Evolutionary conservation across 2,113 vertebrate genomes (phyloP), one percentile per base, ranked within the genome.

Genomic region (Planiliza haematocheilus): DNA sequence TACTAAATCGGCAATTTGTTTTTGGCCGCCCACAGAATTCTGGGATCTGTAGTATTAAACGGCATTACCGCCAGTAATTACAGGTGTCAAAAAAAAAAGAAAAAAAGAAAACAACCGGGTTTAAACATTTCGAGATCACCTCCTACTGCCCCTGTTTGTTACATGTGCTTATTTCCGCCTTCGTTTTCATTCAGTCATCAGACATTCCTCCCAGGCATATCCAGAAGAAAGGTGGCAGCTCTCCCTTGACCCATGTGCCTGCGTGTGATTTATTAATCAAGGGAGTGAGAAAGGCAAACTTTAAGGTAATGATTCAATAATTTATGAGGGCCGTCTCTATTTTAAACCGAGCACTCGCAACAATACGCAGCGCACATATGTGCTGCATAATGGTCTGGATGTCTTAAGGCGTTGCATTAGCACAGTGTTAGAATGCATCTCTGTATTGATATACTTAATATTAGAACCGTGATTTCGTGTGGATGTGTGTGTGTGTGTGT

Each of bases 171-270:
- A 39, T 18, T 57, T 48, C 41, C 24, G 36, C 9, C 10, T 30
- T 12, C 7, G 37, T 49, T 58, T 56, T 41, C 4, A 39, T 48
- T n/a, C 38, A 16, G 11, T 8, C 9, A 16, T 52, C 13, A 34
- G 52, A 57, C 7, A 55, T 39, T 74, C 16, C 18, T 49, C 36
- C 16, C 0, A 16, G 46, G 46, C 43, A 56, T 34, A 67, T 20
- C 34, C 56, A 34, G 30, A 61, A 70, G 24, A 57, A 51, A 48
- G 6, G 3, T 59, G 38, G 62, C 60, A 52, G 34, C 5, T 13
- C 9, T 55, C 14, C 45, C 55, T 41, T 48, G 36, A 63, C 61
- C 50, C 30, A 13, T 41, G 11, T 16, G 8, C 57, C 8, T 3
- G 4, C 5, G 20, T 36, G 10, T 18, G 12, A 61, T 53, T 59